Evolutionary conservation across 2,888 invertebrate genomes (phyloP).

Genomic region (Amblyjoppa proteus): DNA sequence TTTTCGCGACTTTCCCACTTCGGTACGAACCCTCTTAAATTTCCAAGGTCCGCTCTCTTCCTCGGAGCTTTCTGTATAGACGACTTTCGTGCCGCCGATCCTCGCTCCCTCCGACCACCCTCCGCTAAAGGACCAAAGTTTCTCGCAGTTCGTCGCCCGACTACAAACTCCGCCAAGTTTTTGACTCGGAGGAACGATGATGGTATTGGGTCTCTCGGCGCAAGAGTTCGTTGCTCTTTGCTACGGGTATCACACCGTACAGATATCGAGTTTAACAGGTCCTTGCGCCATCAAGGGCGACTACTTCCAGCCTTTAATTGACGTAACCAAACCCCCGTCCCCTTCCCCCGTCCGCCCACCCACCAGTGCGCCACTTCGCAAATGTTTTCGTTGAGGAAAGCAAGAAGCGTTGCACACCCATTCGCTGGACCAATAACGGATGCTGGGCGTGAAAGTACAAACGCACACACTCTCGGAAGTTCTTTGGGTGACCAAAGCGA

Average conservation of each 20-base stretch:
- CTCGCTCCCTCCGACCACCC: too few species aligned
- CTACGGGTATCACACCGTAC: not conserved
- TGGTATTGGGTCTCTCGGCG: constrained; percentile 36
- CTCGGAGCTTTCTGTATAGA: constrained; percentile 23
- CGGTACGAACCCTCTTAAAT: constrained; percentile 45
- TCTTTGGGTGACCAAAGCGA: constrained; percentile 1
- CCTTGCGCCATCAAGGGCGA: constrained; percentile 32
- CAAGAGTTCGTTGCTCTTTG: constrained; percentile 45
- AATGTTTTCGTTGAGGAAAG: constrained; percentile 8
- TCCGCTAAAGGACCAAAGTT: constrained; percentile 24
- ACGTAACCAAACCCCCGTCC: not conserved
- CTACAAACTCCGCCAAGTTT: constrained; percentile 20
- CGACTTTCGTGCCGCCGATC: not conserved
- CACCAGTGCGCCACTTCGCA: not conserved
- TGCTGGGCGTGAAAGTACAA: constrained; percentile 34
- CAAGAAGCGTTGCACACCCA: constrained; percentile 1
- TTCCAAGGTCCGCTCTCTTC: constrained; percentile 39
- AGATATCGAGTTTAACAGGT: constrained; percentile 35
- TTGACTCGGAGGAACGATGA: constrained; percentile 32
- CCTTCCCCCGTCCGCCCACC: too few species aligned
- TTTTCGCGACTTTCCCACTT: constrained; percentile 49
- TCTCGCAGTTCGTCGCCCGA: constrained; percentile 27
- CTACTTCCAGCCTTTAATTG: constrained; percentile 33
- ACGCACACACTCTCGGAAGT: not conserved
- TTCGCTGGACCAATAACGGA: constrained; percentile 8